Conservation (phyloP, 2,888 invertebrate species). For the Tachina fera region DNA sequence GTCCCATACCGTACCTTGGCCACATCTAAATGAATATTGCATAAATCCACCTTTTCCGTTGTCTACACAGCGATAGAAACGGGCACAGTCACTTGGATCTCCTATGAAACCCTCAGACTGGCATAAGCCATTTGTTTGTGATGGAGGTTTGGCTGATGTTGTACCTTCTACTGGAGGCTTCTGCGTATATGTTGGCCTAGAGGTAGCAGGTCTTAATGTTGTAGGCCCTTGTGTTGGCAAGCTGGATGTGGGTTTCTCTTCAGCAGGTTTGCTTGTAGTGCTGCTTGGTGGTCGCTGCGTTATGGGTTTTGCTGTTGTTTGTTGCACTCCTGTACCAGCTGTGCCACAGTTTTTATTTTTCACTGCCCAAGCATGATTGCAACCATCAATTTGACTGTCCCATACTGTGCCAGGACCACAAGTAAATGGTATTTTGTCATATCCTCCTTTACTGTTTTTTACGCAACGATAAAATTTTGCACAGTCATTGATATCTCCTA, state of each 20-base stretch:
- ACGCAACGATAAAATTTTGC: conserved; percentile 86
- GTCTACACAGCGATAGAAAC: conserved; percentile 88
- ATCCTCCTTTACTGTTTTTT: conserved; percentile 83
- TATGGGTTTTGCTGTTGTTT: conserved; percentile 55
- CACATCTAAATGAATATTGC: conserved; percentile 87
- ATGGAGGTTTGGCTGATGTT: conserved; percentile 61
- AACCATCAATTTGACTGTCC: conserved; percentile 85
- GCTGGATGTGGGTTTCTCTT: conserved; percentile 62
- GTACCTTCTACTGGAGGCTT: conserved; percentile 57
- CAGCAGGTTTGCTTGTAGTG: conserved; percentile 66
- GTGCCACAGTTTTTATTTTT: conserved; percentile 76
- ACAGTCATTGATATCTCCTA: conserved; percentile 84
- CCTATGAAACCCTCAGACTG: conserved; percentile 82
- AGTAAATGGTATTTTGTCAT: conserved; percentile 83
- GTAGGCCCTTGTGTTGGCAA: conserved; percentile 63
- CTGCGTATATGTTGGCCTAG: conserved; percentile 58
- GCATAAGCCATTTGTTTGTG: conserved; percentile 78
- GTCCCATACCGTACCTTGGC: conserved; percentile 87
- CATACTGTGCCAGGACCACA: conserved; percentile 86
- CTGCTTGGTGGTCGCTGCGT: conserved; percentile 69
- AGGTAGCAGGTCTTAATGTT: conserved; percentile 63
- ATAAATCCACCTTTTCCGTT: conserved; percentile 85
- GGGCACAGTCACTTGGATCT: conserved; percentile 84
- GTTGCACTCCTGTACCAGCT: conserved; percentile 23
- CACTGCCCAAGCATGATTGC: conserved; percentile 82